Base-by-base conservation (phyloP, 2,113 vertebrate species). In the Riparia riparia region DNA sequence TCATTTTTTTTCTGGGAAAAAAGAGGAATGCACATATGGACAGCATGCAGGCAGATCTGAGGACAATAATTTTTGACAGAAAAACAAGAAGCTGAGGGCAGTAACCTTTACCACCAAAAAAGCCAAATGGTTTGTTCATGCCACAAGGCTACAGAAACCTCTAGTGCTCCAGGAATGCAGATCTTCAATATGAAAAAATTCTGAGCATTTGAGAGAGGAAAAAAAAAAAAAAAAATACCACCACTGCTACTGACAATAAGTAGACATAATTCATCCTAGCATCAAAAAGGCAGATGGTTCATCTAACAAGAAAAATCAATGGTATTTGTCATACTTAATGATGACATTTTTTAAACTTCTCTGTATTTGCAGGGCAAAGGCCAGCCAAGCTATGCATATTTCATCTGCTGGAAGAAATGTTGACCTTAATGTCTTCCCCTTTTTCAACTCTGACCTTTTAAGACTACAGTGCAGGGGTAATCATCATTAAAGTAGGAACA, bases 281-380 rank as follows among this genome's bases (percentile, higher is more conserved):
- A 94, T 86, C 76, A 88, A 81, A 95, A 92, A 96, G 64, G 64
- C 57, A 93, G 79, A 90, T 89, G 88, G 79, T 86, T 95, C 88
- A 95, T 84, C 64, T 74, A 96, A 88, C 68, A 66, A 68, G 76
- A 84, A 96, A 85, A 94, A 96, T 84, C 96, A 89, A 42, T 95
- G 89, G 65, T 63, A 94, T 96, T 96, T 96, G 82, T 96, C 93
- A 92, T 96, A 73, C 37, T 93, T 96, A 94, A 95, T 86, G 76
- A 14, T 94, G 92, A 81, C 93, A 91, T 95, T 93, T 95, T 94
- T 96, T 64, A 94, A 94, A 95, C 83, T 89, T 90, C 85, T 90
- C 64, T 93, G 19, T 92, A 94, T 95, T 96, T 90, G 31, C 85
- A 92, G 96, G 76, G 82, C 87, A 96, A 95, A 96, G 88, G 92